Evolutionary conservation across 2,113 vertebrate species (phyloP).

Genomic region (Egretta garzetta): DNA sequence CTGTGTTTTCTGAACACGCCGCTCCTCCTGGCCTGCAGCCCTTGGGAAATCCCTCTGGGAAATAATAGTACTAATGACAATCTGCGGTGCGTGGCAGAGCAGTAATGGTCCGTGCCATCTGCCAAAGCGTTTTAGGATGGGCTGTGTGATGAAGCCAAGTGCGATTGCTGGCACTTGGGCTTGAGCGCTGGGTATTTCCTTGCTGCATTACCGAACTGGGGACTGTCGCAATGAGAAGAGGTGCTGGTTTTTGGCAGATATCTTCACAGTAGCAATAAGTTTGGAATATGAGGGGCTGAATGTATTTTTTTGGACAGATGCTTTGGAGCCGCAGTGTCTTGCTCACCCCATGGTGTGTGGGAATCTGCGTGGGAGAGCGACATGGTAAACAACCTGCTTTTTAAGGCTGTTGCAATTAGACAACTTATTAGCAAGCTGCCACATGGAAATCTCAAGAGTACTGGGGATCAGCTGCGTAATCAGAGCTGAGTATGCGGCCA

Average conservation of each 20-base stretch:
- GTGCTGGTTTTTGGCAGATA: constrained; percentile 35
- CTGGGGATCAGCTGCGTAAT: not conserved
- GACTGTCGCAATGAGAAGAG: not conserved
- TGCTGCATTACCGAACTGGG: not conserved
- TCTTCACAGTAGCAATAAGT: not conserved
- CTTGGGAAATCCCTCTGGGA: not conserved
- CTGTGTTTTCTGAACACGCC: rapidly evolving
- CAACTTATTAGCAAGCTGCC: not conserved
- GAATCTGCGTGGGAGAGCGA: not conserved
- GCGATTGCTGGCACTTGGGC: not conserved
- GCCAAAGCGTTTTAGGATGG: not conserved
- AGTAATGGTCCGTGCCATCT: not conserved
- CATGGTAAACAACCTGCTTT: constrained; percentile 47
- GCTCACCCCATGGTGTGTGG: not conserved
- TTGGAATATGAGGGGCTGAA: not conserved
- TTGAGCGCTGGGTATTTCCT: not conserved
- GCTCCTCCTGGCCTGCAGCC: not conserved
- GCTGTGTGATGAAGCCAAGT: not conserved
- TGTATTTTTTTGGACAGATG: not conserved
- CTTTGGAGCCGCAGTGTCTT: constrained; percentile 1
- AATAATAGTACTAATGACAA: not conserved
- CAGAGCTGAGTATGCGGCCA: not conserved
- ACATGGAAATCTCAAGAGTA: not conserved
- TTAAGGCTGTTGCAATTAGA: constrained; percentile 44
- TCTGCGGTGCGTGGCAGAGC: not conserved